Evolutionary conservation across 2,797 vertebrate species (phyloP), one percentile per base, ranked within the genome.

Genomic region (Myotis findleyi): DNA sequence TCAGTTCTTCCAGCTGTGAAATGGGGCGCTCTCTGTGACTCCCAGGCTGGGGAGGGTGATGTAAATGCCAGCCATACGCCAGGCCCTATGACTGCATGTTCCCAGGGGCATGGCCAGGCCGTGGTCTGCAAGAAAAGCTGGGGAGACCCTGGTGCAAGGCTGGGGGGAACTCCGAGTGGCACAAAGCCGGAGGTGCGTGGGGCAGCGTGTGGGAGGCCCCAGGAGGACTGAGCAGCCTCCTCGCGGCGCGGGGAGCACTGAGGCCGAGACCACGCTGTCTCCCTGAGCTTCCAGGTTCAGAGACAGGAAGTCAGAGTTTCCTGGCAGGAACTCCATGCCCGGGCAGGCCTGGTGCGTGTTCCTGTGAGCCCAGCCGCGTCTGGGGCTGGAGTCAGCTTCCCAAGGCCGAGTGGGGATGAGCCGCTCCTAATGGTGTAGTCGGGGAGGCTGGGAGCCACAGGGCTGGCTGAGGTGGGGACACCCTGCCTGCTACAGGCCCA

Each of bases 241-340:
- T 41, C 36, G 3, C 0, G 5, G 1, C 5, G 16, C 14, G 3
- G 30, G 69, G 21, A 27, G 13, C 49, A 16, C 33, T 33, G n/a
- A 1, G 51, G 25, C 53, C 0, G 21, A n/a, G 64, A 44, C n/a
- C 47, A 14, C 75, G 16, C n/a, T 0, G 2, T 6, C 79, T 82
- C 76, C 53, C 62, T 66, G 53, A 33, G 87, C 23, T 57, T 84
- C 82, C 47, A 66, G 86, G 82, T 79, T 53, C 6, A 1, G 53
- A 62, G 91, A 36, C 73, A n/a, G 85, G 51, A 92, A 90, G 57
- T 17, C 41, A 6, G 33, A 51, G 55, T 21, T 90, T 91, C 93
- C 90, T 72, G 87, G 81, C 72, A 17, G 51, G 38, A 87, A 5
- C 59, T 16, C n/a, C 5, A 0, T 38, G 59, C 23, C 85, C 49